Evolutionary conservation across 2,113 vertebrate genomes (phyloP), one percentile per base, ranked within the genome.

Genomic region (Dunckerocampus dactyliophorus): DNA sequence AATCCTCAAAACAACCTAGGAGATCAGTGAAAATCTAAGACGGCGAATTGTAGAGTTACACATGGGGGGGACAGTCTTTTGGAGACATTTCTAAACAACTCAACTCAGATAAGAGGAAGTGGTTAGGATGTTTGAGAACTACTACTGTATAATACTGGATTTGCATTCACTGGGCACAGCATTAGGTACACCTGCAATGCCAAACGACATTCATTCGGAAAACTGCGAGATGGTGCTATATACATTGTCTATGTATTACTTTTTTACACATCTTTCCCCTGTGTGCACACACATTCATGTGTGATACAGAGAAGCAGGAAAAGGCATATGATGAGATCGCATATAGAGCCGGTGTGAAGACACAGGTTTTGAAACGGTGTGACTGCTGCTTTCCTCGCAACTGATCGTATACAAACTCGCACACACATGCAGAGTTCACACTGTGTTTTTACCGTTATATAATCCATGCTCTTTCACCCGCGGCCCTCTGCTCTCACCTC

Each of bases 261-360:
- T 80, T 59, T 54, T 54, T 61, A 52, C 46, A 65, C 71, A 21
- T 52, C 28, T 50, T 45, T 42, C 10, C 13, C 57, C 9, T 15
- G 0, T 19, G 0, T 24, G 7, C 62, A 20, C 49, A 62, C 68
- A 58, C 49, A 46, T 15, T 31, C 13, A 16, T 19, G 71, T 72
- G 74, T 2, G 49, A 73, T 67, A 56, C 59, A 50, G 42, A 72
- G 67, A 75, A 66, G 71, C 73, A 72, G 78, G 68, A 79, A 85
- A 85, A 79, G 77, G 65, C 80, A 68, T 77, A 63, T 45, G 13
- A 68, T 3, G 56, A 64, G 59, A 77, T 79, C 76, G 58, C 74
- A 48, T 48, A 31, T 62, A 46, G 64, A 50, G 66, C 46, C 2
- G 3, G n/a, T 19, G 63, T 71, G 65, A 65, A 78, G 45, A 60